Percentiles rank a stretch among this genome's conserved stretches.
These are phyloP conservation scores for Orthonevra nobilis DNA, from an alignment of 2,888 invertebrate genomes.

Conservation along the genomic window DNA sequence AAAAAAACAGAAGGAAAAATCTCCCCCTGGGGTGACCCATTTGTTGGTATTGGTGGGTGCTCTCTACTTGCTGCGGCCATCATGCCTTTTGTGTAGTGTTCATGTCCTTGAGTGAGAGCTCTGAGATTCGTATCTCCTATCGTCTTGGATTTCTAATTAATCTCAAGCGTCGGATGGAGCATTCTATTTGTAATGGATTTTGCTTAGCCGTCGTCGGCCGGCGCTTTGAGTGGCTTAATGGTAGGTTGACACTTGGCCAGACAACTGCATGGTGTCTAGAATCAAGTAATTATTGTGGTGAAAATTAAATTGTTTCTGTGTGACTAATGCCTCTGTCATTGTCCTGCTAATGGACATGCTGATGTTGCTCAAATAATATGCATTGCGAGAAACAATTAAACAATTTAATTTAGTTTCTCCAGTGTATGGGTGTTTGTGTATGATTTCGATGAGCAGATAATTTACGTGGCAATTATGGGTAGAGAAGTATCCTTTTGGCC, in stretches of 20 bases:
- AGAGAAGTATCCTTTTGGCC: no score
- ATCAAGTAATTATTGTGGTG: slow-evolving; percentile 47
- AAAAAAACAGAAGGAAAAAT: no score
- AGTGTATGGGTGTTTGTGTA: no score
- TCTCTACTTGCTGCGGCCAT: not conserved
- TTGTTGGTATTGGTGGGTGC: slow-evolving; percentile 3
- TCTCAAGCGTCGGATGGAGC: slow-evolving; percentile 12
- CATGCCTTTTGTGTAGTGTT: no score
- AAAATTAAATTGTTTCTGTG: slow-evolving; percentile 52
- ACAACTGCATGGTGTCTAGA: slow-evolving; percentile 29
- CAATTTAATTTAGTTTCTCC: no score
- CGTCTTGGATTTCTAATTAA: slow-evolving; percentile 41
- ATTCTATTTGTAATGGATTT: slow-evolving; percentile 4
- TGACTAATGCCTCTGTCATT: slow-evolving; percentile 9
- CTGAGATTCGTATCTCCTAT: not conserved
- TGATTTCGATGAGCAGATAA: no score
- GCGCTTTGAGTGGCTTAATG: slow-evolving; percentile 45
- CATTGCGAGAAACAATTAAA: slow-evolving; percentile 24
- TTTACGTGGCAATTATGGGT: no score
- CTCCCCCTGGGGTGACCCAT: not conserved
- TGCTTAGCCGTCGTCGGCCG: not conserved
- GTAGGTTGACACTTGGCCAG: slow-evolving; percentile 55
- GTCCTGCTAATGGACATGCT: slow-evolving; percentile 39
- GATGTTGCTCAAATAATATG: slow-evolving; percentile 28
- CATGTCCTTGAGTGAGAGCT: no score